Evolutionary conservation across 2,888 invertebrate genomes (phyloP), one percentile per base, ranked within the genome.

Genomic region (Smittia sp.): DNA sequence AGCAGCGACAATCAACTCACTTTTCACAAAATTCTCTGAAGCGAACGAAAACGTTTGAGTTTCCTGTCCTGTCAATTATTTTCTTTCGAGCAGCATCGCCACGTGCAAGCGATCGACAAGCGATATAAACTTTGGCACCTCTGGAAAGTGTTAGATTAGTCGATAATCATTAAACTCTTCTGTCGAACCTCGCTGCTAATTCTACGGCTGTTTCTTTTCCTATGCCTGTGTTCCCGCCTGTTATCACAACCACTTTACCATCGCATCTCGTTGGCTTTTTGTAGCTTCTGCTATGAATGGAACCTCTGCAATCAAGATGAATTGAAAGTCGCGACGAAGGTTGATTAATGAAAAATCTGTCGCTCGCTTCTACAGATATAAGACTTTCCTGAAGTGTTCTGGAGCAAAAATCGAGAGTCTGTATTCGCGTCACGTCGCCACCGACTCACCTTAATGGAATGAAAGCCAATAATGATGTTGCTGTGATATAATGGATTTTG

Each of bases 171-270:
- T 9, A 32, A 32, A 32, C 4, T 32, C 32, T 32, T 32, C 32
- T 6, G 3, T 32, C 4, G 32, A 32, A 32, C 32, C 32, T 32
- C 4, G 3, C 9, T 0, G 93, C 93, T 78, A 94, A 84, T 78
- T 89, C 90, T 79, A 84, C 83, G 0, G 86, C 89, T 0, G 90
- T 88, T 79, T 90, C 91, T 80, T 86, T 88, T 9, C 94, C 94
- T 77, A 94, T 92, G 25, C 94, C 94, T 24, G 88, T 88, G 82
- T 89, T 93, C 4, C 92, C 88, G 11, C 94, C 94, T 0, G 94
- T 94, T n/a, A 94, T 83, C 70, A 94, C 86, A 1, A 88, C 85
- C 18, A 89, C 85, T 84, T 90, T 89, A 75, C 84, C 86, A 25
- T 87, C 85, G 0, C 88, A 87, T 39, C 81, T 80, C 2, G 85